These are phyloP conservation scores for Vidua macroura DNA, from an alignment of 2,113 vertebrate species.

Conservation along the genomic window DNA sequence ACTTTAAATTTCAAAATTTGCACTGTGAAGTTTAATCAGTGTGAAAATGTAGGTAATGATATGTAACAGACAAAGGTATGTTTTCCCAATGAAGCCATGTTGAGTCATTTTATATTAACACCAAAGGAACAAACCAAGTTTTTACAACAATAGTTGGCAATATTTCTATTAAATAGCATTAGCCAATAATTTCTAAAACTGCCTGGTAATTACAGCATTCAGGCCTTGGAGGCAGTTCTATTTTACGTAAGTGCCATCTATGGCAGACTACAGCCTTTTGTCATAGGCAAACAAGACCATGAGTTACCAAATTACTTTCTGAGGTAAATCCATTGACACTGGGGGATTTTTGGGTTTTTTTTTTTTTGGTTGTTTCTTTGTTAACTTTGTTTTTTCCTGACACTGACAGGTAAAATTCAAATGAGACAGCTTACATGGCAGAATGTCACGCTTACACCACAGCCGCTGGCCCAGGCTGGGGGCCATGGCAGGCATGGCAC, in stretches of 20 bases:
- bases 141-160: constrained; percentile 24
- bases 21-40: background rate
- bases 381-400: background rate
- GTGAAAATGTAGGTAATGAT: background rate
- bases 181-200: constrained; percentile 35
- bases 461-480: background rate
- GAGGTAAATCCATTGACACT: background rate
- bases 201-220: constrained; percentile 8
- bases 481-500: rapidly evolving
- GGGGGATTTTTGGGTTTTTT: background rate
- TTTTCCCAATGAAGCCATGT: background rate
- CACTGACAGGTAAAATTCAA: background rate
- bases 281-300: background rate
- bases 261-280: background rate
- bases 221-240: constrained; percentile 29
- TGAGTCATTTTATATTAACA: constrained; percentile 27
- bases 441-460: rapidly evolving
- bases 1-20: background rate
- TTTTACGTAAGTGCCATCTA: background rate
- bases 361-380: background rate
- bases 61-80: background rate
- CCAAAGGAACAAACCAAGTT: background rate
- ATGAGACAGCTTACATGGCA: background rate
- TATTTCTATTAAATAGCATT: constrained; percentile 40
- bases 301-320: background rate